phyloP scores from a whole-genome alignment of 2,113 vertebrate genomes.

The Coturnix japonica region DNA sequence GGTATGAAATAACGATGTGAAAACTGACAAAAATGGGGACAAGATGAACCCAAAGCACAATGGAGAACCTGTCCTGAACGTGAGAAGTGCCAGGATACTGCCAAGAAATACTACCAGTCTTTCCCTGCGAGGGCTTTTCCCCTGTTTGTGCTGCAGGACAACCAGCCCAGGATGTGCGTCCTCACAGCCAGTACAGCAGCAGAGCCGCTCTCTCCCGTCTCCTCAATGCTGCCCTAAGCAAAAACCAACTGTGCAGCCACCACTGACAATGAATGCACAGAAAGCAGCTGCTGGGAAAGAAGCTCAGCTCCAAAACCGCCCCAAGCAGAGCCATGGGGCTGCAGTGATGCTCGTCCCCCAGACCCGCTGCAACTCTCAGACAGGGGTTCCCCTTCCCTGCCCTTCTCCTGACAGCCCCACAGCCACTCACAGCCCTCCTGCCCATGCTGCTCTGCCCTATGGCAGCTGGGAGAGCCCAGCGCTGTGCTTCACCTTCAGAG shows the following conservation, averaged over 20 bases:
- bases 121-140: neutral
- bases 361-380: neutral
- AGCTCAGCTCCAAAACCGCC: neutral
- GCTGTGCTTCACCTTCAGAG: neutral
- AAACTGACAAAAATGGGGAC: constrained; percentile 61
- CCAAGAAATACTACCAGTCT: constrained; percentile 73
- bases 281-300: neutral
- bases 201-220: neutral
- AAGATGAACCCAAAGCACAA: constrained; percentile 55
- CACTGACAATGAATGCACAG: neutral
- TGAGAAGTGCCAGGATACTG: constrained; percentile 51
- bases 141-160: neutral
- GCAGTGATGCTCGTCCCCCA: fast-evolving
- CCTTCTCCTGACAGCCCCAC: fast-evolving
- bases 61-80: constrained; percentile 44
- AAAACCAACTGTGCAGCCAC: constrained; percentile 15
- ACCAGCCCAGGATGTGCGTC: neutral
- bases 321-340: too few relatives aligned
- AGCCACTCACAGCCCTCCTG: neutral
- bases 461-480: neutral
- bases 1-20: constrained; percentile 36
- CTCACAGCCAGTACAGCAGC: too few relatives aligned
- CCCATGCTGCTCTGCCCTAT: neutral
- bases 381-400: neutral
- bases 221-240: constrained; percentile 22